Base-by-base conservation (phyloP, 1,140 invertebrate genomes). In the Hestina assimilis region DNA sequence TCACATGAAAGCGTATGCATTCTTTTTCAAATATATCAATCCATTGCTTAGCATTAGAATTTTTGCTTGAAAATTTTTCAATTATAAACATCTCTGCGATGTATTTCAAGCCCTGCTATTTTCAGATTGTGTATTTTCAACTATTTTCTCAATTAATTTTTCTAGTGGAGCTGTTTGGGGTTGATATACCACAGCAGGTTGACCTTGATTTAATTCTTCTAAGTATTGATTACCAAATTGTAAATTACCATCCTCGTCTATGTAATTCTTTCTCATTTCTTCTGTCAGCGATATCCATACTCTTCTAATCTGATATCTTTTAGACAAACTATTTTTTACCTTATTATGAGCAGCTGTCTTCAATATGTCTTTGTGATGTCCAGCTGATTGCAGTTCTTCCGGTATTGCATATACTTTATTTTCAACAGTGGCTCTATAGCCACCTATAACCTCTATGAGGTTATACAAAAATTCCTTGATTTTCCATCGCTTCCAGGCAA, bases 221-320 rank as follows among this genome's bases (percentile, higher is more conserved):
- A 60, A 52, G 29, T 60, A 60, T 57, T 65, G 57, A 57, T 65
- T 48, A 24, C 51, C 40, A 65, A 65, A 56, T 52, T 65, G 57
- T 9, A 65, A 52, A 57, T 65, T 64, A 55, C 38, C 55, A 54
- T 61, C 57, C 20, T 66, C 53, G 53, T 66, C 58, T 31, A 61
- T 47, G 17, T 61, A 66, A 26, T 38, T 55, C 51, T 58, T 57
- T 46, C 58, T 58, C 33, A 42, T 45, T 45, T 62, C 48, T 41
- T 58, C 50, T 59, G 58, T 38, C 23, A 66, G 52, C 47, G 48
- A 54, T 62, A 66, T 58, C 58, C 63, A 66, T 48, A 66, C 58
- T 55, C 58, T 66, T 55, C 63, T 61, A 50, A 35, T 61, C 58
- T 66, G 58, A 51, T 61, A 20, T 45, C 58, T 61, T 51, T 59